Evolutionary conservation across 2,113 vertebrate genomes (phyloP).

Genomic region (Numenius arquata): DNA sequence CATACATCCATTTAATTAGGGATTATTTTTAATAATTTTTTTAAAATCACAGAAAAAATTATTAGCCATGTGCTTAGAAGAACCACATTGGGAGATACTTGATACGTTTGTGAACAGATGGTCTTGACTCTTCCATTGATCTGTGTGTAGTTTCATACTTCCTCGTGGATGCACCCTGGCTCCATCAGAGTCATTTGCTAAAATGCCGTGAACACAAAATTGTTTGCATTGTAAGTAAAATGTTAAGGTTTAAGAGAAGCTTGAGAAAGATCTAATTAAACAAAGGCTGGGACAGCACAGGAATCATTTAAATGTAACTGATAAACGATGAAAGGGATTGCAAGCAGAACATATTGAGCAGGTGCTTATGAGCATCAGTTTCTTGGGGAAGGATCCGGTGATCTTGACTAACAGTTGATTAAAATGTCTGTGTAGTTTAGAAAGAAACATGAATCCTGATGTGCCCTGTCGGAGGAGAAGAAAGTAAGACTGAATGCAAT

Average conservation of each 20-base stretch:
- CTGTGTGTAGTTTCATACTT: background rate
- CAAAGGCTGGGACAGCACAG: background rate
- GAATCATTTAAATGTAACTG: background rate
- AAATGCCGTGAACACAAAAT: background rate
- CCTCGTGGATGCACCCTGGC: background rate
- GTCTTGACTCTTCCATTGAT: background rate
- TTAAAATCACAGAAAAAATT: background rate
- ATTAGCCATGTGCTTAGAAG: background rate
- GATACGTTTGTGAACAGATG: background rate
- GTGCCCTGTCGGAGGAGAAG: background rate
- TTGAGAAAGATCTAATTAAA: background rate
- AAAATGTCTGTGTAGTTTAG: background rate
- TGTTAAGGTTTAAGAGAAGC: background rate
- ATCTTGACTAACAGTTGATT: background rate
- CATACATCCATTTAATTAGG: background rate
- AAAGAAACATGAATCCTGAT: background rate
- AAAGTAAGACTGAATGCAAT: background rate
- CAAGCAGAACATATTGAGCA: background rate
- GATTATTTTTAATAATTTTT: background rate
- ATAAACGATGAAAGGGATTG: background rate
- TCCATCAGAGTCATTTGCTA: background rate
- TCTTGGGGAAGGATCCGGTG: background rate
- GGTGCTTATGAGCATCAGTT: background rate
- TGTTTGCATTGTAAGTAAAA: background rate
- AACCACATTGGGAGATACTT: background rate